Conservation (phyloP, 2,888 invertebrate genomes). For the Agonopterix arenella region DNA sequence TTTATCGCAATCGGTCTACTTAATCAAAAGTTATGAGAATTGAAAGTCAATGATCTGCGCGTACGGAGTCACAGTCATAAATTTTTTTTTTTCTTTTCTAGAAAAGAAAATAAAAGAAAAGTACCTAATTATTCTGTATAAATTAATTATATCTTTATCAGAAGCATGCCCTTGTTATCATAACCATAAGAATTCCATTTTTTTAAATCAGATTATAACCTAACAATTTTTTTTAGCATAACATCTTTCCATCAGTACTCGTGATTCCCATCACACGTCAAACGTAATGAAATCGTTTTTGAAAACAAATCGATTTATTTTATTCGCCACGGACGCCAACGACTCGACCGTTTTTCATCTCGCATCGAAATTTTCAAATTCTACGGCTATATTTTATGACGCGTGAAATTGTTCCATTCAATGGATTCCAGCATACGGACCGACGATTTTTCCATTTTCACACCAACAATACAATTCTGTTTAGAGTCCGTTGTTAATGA, state of each 20-base stretch:
- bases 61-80: too few relatives aligned
- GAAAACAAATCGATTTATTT: constrained; percentile 71
- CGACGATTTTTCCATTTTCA: constrained; percentile 68
- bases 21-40: too few relatives aligned
- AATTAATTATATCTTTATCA: too few relatives aligned
- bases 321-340: constrained; percentile 67
- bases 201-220: too few relatives aligned
- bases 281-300: constrained; percentile 62
- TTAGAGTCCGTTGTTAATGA: constrained; percentile 56
- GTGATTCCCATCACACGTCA: constrained; percentile 52
- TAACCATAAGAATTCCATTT: too few relatives aligned
- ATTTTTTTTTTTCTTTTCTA: too few relatives aligned
- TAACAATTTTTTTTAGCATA: constrained; percentile 7
- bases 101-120: too few relatives aligned
- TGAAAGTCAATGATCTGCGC: too few relatives aligned
- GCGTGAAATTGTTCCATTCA: constrained; percentile 71
- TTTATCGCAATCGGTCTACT: too few relatives aligned
- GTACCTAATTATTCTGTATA: too few relatives aligned
- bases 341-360: constrained; percentile 40
- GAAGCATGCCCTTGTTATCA: too few relatives aligned
- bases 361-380: constrained; percentile 49
- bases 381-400: constrained; percentile 58
- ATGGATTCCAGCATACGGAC: constrained; percentile 43
- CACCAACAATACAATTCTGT: constrained; percentile 57
- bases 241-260: constrained; percentile 26